These are phyloP conservation scores for Zaprionus capensis DNA, from an alignment of 1,140 invertebrate species.

Conservation along the genomic window DNA sequence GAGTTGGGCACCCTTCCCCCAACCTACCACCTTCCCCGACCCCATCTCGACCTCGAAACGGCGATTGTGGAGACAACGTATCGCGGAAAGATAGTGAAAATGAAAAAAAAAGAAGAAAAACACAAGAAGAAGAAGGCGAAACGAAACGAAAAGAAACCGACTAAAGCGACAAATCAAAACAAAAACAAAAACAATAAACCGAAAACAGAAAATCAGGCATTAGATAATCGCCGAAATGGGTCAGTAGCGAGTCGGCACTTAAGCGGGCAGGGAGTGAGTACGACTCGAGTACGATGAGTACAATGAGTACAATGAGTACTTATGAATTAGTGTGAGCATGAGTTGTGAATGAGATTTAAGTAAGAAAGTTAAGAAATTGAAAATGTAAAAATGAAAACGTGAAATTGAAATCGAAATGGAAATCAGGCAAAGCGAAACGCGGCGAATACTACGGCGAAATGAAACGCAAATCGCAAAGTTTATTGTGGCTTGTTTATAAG, in stretches of 20 bases:
- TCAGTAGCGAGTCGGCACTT: constrained; percentile 48
- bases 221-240: constrained; percentile 78
- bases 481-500: constrained; percentile 73
- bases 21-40: not conserved
- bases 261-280: constrained; percentile 3
- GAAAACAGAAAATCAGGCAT: constrained; percentile 47
- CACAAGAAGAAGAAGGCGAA: not conserved
- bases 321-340: not conserved
- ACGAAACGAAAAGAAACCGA: not conserved
- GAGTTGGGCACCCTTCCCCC: not conserved
- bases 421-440: constrained; percentile 9
- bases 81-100: constrained; percentile 71
- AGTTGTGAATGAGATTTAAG: not conserved
- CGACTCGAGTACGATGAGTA: not conserved
- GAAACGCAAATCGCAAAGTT: constrained; percentile 74
- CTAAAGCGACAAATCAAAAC: constrained; percentile 13
- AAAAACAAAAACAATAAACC: constrained; percentile 16
- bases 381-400: not conserved
- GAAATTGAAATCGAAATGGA: not conserved
- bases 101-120: constrained; percentile 34
- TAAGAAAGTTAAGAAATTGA: too few relatives aligned
- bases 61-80: constrained; percentile 65
- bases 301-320: constrained; percentile 1
- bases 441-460: constrained; percentile 37
- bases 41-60: not conserved